Base-by-base conservation (phyloP, 1,140 invertebrate genomes). In the Saccostrea glomerata region DNA sequence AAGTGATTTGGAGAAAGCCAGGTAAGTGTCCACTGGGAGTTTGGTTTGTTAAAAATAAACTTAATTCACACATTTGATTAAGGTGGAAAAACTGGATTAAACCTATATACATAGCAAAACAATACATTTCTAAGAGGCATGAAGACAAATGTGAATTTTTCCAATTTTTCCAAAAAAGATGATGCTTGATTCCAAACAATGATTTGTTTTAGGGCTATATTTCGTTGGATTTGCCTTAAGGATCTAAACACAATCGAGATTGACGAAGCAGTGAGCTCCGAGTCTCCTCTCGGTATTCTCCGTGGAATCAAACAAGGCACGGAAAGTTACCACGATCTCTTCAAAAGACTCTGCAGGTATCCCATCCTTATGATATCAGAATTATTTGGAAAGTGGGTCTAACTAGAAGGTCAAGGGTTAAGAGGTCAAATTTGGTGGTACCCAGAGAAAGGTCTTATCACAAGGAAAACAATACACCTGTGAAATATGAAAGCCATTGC, bases 151-250 rank as follows among this genome's bases (percentile, higher is more conserved):
- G 9, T 47, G 47, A 47, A 47, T 47, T 6, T 47, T 7, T 47
- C 9, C 47, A 47, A 9, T 47, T 5, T 47, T 47, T 47, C 9
- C 47, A 47, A 47, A 36, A 36, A 36, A 47, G 47, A 47, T 47
- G 47, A 47, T 47, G 47, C 47, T 47, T 9, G 9, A 47, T 47
- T 47, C 47, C 47, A 47, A 47, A 47, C 47, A 47, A 47, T 63
- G 40, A 15, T 84, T 85, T 82, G 58, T 84, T 91, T 84, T 90
- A 97, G 97, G 93, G 98, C 98, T 1, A 99, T 99, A 91, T 99
- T 99, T 96, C 97, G 99, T 89, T 99, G 99, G 99, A 99, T 99
- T 88, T 99, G 99, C 0, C 98, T 99, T 11, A 99, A 99, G 95
- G 99, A 99, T 96, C 95, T 99, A 63, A 99, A 99, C 94, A 98